Conservation (phyloP, 2,888 invertebrate genomes). For the Portevinia maculata region DNA sequence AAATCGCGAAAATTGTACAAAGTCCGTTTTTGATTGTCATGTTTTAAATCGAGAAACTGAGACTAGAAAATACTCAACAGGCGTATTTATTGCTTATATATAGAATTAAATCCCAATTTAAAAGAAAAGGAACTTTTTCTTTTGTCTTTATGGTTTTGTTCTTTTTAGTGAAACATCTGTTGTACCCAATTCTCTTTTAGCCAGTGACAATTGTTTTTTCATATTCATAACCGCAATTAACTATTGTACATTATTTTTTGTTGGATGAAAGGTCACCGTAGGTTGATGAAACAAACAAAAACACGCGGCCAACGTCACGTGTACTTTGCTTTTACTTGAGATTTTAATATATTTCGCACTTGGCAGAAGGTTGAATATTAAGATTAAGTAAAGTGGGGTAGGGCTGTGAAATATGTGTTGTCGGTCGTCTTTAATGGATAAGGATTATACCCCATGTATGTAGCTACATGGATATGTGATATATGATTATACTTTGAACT, state of each 20-base stretch:
- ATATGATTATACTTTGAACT: neutral
- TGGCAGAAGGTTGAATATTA: slow-evolving; percentile 16
- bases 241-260: neutral
- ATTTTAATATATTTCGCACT: slow-evolving; percentile 19
- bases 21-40: neutral
- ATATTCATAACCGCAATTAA: slow-evolving; percentile 38
- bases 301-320: neutral
- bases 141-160: neutral
- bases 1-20: neutral
- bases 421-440: slow-evolving; percentile 5
- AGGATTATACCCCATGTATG: neutral
- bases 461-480: neutral
- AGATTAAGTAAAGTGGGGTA: neutral
- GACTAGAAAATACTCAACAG: neutral
- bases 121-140: slow-evolving; percentile 8
- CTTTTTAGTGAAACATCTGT: slow-evolving; percentile 13
- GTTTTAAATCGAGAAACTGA: neutral
- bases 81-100: neutral
- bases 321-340: slow-evolving; percentile 2
- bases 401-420: neutral
- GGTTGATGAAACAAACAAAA: slow-evolving; percentile 1
- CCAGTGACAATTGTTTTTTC: slow-evolving; percentile 12
- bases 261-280: neutral
- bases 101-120: neutral
- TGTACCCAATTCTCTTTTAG: slow-evolving; percentile 22